These are phyloP conservation scores for Crotalus viridis DNA, from an alignment of 2,113 vertebrate genomes.

Conservation along the genomic window DNA sequence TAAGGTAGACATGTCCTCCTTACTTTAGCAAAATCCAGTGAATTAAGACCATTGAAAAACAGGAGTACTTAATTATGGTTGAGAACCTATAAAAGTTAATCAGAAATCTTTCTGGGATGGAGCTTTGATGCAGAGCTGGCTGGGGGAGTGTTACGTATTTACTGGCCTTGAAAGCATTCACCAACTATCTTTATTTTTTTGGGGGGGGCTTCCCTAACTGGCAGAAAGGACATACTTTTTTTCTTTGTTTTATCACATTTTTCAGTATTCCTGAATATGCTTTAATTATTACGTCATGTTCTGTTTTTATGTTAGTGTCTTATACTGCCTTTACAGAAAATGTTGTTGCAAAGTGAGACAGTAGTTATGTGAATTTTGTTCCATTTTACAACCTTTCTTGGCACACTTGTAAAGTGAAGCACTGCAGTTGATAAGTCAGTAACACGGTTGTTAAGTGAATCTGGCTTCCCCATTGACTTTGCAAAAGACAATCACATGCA, in stretches of 20 bases:
- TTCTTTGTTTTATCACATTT: neutral
- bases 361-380: neutral
- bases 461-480: neutral
- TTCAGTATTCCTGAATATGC: neutral
- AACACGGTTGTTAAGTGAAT: neutral
- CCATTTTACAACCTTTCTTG: neutral
- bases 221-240: neutral
- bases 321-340: neutral
- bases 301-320: neutral
- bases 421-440: neutral
- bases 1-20: neutral
- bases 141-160: neutral
- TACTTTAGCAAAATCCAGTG: neutral
- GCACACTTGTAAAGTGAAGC: neutral
- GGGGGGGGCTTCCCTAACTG: neutral
- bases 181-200: too few species aligned
- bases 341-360: neutral
- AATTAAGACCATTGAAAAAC: neutral
- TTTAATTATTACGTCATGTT: neutral
- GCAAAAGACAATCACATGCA: neutral
- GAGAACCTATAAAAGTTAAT: neutral
- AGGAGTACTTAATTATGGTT: neutral
- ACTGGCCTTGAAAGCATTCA: neutral
- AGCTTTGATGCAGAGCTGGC: neutral
- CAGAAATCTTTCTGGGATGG: neutral